Evolutionary conservation across 2,888 invertebrate species (phyloP).

Genomic region (Nebria brevicollis): DNA sequence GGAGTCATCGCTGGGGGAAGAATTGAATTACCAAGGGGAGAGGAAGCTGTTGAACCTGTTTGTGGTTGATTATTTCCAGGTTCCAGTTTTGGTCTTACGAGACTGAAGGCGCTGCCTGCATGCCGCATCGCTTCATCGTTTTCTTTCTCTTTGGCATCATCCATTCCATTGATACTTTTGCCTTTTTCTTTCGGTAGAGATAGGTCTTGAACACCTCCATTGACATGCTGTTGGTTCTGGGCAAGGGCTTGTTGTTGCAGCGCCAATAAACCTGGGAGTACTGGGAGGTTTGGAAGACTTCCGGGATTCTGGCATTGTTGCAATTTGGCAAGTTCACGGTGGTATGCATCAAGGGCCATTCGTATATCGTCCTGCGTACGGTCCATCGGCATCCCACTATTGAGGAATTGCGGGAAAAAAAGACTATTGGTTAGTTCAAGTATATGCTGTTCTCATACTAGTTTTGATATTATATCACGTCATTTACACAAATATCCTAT

Average conservation of each 20-base stretch:
- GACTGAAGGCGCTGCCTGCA: conserved; percentile 85
- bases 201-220: conserved; percentile 78
- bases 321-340: conserved; percentile 91
- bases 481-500: neutral
- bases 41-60: conserved; percentile 82
- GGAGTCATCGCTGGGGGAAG: conserved; percentile 86
- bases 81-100: conserved; percentile 87
- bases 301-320: conserved; percentile 69
- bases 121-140: conserved; percentile 78
- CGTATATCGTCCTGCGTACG: conserved; percentile 88
- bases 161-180: conserved; percentile 73
- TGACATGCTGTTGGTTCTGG: conserved; percentile 64
- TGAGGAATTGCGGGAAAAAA: conserved; percentile 88
- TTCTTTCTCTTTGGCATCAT: conserved; percentile 74
- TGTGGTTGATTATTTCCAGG: conserved; percentile 73
- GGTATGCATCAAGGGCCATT: conserved; percentile 90
- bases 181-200: conserved; percentile 83
- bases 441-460: conserved; percentile 45
- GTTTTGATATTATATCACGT: conserved; percentile 27
- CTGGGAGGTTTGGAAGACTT: conserved; percentile 67
- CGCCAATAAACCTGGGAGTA: conserved; percentile 73
- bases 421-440: conserved; percentile 64
- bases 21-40: conserved; percentile 86
- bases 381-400: conserved; percentile 72
- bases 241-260: conserved; percentile 77